These are phyloP conservation scores for Hirtodrosophila histrioides DNA, from an alignment of 2,888 invertebrate species.

Conservation along the genomic window DNA sequence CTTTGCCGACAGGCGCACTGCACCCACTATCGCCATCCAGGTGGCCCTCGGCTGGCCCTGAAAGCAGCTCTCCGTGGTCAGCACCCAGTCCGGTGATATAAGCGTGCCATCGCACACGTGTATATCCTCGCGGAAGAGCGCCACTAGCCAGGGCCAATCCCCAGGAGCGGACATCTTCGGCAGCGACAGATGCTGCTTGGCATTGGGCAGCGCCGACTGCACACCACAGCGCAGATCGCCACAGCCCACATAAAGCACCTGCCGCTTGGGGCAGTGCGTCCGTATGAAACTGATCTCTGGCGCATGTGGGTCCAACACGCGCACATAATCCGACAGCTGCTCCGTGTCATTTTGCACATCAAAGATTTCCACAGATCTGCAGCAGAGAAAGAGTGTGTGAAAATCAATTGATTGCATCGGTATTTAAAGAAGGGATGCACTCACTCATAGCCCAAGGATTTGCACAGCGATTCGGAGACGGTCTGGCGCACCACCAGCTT, in stretches of 20 bases:
- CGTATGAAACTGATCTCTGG: conserved; percentile 92
- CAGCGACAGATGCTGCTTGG: conserved; percentile 84
- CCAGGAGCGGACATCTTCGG: conserved; percentile 91
- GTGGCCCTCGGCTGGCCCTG: conserved; percentile 94
- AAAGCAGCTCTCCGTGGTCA: conserved; percentile 95
- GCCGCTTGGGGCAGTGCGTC: conserved; percentile 89
- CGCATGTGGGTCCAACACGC: conserved; percentile 92
- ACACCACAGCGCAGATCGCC: conserved; percentile 91
- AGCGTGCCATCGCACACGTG: conserved; percentile 96
- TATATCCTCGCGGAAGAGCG: conserved; percentile 91
- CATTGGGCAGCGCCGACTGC: conserved; percentile 85
- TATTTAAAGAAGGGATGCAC: conserved; percentile 52
- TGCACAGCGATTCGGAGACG: conserved; percentile 91
- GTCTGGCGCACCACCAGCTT: conserved; percentile 86
- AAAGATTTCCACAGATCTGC: conserved; percentile 89
- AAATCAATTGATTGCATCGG: no score
- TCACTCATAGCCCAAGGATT: conserved; percentile 91
- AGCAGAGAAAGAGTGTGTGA: neutral
- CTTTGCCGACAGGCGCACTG: conserved; percentile 90
- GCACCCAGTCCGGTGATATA: conserved; percentile 90
- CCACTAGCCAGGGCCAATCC: conserved; percentile 97
- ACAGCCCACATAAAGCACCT: conserved; percentile 92
- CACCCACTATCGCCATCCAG: conserved; percentile 92
- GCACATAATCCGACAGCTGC: conserved; percentile 88
- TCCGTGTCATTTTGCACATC: conserved; percentile 88